phyloP scores from a whole-genome alignment of 2,113 vertebrate genomes.

The Xerus inauris region DNA sequence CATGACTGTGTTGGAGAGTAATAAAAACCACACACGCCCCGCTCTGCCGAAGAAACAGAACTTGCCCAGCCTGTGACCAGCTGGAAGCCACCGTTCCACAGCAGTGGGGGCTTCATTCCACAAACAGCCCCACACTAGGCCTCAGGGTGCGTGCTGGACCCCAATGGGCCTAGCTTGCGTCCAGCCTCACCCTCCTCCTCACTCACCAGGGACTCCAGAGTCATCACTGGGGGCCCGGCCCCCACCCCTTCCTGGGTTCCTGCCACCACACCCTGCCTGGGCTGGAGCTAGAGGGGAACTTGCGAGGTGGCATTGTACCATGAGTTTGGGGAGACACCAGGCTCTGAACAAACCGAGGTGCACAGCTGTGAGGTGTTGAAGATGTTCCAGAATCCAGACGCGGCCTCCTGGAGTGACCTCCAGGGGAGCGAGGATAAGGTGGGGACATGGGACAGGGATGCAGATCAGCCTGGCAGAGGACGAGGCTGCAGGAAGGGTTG shows the following conservation, averaged over 20 bases:
- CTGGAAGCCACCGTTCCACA: not conserved
- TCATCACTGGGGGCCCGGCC: no score
- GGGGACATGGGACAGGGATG: no score
- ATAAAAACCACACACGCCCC: not conserved
- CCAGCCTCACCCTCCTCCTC: not conserved
- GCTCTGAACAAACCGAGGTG: not conserved
- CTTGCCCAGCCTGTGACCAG: not conserved
- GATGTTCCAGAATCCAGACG: not conserved
- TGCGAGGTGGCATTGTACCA: rapidly evolving
- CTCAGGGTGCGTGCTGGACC: not conserved
- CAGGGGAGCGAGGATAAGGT: not conserved
- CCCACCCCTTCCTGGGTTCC: not conserved
- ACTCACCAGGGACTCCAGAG: not conserved
- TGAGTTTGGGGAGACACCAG: no score
- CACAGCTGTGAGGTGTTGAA: not conserved
- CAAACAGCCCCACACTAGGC: not conserved
- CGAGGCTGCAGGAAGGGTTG: not conserved
- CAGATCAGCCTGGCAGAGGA: not conserved
- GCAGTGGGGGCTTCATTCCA: rapidly evolving
- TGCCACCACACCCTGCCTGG: not conserved
- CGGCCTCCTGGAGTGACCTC: not conserved
- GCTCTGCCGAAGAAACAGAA: not conserved
- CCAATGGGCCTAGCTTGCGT: not conserved
- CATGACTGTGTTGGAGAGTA: not conserved
- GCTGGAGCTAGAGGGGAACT: not conserved